Evolutionary conservation across 2,797 vertebrate species (phyloP).

Genomic region (Apogon hyalosoma): DNA sequence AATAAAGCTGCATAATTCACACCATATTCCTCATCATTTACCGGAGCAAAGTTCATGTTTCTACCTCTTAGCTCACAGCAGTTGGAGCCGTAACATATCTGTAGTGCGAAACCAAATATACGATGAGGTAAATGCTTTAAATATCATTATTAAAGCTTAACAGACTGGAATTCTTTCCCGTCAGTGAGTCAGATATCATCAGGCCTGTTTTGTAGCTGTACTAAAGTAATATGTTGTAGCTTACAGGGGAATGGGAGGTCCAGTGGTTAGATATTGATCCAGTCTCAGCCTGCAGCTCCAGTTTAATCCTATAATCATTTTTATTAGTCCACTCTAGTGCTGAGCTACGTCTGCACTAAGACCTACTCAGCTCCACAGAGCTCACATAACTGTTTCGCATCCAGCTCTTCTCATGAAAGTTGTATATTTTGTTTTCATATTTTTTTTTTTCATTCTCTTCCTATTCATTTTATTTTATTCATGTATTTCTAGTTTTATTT

Average conservation of each 20-base stretch:
- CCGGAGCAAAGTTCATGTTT: no score
- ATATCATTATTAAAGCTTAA: neutral
- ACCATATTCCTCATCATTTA: no score
- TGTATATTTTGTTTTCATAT: no score
- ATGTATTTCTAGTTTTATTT: no score
- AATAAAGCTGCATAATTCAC: no score
- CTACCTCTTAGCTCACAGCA: no score
- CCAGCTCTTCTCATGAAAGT: neutral
- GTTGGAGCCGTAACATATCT: no score
- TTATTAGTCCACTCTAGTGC: constrained; percentile 67
- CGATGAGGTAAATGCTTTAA: neutral
- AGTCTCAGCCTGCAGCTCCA: constrained; percentile 50
- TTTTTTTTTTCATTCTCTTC: neutral
- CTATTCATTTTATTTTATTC: neutral
- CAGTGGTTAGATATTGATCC: constrained; percentile 60
- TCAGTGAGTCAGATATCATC: neutral
- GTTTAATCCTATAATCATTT: constrained; percentile 59
- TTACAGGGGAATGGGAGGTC: constrained; percentile 21
- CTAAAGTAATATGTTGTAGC: constrained; percentile 25
- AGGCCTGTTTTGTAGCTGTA: constrained; percentile 11
- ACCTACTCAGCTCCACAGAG: neutral
- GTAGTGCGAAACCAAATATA: no score
- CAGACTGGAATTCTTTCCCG: neutral
- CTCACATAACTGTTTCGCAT: neutral
- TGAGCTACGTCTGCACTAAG: constrained; percentile 19